Evolutionary conservation across 2,113 vertebrate genomes (phyloP).

Genomic region (Kobus ellipsiprymnus): DNA sequence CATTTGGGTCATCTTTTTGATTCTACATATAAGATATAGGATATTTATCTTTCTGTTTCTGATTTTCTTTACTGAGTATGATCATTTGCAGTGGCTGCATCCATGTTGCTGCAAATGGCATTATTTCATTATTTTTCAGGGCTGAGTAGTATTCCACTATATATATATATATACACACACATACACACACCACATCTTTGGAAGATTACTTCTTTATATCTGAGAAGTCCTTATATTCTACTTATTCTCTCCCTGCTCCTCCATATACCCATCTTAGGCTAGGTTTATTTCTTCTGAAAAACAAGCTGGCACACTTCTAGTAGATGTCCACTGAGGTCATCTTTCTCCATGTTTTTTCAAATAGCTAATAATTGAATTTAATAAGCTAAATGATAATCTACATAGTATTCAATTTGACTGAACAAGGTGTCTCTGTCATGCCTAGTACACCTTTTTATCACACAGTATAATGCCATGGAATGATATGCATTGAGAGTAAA

Average conservation of each 20-base stretch:
- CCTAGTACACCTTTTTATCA: background rate
- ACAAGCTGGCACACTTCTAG: background rate
- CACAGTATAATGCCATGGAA: background rate
- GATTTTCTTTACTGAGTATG: background rate
- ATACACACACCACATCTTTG: background rate
- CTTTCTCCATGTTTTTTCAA: background rate
- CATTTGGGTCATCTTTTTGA: background rate
- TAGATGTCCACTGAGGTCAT: background rate
- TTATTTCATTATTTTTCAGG: background rate
- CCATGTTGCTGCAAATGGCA: background rate
- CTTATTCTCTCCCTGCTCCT: background rate
- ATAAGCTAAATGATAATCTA: background rate
- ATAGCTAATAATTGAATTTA: background rate
- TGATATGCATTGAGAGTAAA: background rate
- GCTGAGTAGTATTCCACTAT: background rate
- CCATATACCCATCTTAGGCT: background rate
- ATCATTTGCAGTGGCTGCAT: background rate
- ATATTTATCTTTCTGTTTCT: background rate
- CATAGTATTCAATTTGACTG: background rate
- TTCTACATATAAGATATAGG: background rate
- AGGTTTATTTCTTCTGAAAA: background rate
- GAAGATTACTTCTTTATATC: background rate
- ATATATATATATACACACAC: background rate
- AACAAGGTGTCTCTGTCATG: background rate
- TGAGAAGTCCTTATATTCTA: background rate